Percentiles rank a stretch among this genome's conserved stretches.
Evolutionary conservation across 1,140 invertebrate genomes (phyloP).

Genomic region (Zaprionus capensis): DNA sequence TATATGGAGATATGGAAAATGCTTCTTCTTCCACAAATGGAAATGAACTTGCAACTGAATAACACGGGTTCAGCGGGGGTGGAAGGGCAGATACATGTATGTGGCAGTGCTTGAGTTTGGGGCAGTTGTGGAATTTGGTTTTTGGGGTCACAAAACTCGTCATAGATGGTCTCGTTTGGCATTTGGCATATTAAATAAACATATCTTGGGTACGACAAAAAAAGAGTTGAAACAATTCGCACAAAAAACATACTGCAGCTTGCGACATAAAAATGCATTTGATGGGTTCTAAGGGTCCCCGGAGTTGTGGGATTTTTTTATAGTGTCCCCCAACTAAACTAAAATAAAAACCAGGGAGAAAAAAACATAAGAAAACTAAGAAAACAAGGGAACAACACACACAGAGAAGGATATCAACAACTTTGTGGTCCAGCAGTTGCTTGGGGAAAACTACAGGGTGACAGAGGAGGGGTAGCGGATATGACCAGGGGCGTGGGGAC

Average conservation of each 20-base stretch:
- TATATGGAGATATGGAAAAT: slow-evolving; percentile 14
- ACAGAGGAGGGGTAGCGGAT: neutral
- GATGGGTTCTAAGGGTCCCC: slow-evolving; percentile 18
- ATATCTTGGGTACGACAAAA: slow-evolving; percentile 24
- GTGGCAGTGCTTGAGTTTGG: too few species aligned
- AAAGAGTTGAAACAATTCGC: slow-evolving; percentile 28
- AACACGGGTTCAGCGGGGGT: slow-evolving; percentile 19
- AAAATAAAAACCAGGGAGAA: slow-evolving; percentile 7
- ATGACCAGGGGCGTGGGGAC: slow-evolving; percentile 29
- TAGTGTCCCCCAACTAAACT: slow-evolving; percentile 14
- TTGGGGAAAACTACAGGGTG: slow-evolving; percentile 23
- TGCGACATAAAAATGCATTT: slow-evolving; percentile 47
- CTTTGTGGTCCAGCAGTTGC: slow-evolving; percentile 46
- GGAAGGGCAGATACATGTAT: neutral
- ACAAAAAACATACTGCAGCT: slow-evolving; percentile 45
- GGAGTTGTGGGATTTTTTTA: slow-evolving; percentile 21
- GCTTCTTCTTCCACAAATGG: slow-evolving; percentile 18
- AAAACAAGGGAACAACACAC: slow-evolving; percentile 3
- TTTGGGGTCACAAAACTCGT: slow-evolving; percentile 25
- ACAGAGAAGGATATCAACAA: slow-evolving; percentile 29
- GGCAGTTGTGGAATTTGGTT: neutral
- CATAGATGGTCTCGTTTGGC: slow-evolving; percentile 34
- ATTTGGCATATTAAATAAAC: slow-evolving; percentile 38
- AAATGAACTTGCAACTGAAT: slow-evolving; percentile 73
- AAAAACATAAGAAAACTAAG: neutral